These are phyloP conservation scores for Columba livia DNA, from an alignment of 2,113 vertebrate genomes.

Conservation along the genomic window DNA sequence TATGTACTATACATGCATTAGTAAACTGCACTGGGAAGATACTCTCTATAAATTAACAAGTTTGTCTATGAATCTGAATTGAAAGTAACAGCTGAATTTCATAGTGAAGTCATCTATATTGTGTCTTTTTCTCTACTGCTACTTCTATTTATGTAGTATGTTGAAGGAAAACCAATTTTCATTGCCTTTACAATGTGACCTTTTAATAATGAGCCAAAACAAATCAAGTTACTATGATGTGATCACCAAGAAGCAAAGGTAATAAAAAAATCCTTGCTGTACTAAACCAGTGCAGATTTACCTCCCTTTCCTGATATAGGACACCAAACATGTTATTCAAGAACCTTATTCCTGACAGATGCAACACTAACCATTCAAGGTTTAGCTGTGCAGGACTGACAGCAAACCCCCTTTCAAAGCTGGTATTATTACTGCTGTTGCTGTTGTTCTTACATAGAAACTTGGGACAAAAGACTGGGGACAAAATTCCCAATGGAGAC, in stretches of 20 bases:
- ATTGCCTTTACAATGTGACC: not conserved
- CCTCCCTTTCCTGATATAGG: not conserved
- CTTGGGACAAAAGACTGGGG: not conserved
- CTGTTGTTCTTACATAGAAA: not conserved
- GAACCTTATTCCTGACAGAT: not conserved
- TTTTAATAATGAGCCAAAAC: not conserved
- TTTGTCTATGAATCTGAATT: not conserved
- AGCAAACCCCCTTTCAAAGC: not conserved
- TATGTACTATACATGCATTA: not conserved
- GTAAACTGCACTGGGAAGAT: not conserved
- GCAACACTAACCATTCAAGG: fast-evolving
- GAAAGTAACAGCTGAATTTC: not conserved
- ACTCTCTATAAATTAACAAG: not conserved
- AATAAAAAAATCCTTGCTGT: not conserved
- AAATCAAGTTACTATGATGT: not conserved
- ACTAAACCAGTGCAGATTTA: not conserved
- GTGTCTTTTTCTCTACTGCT: not conserved
- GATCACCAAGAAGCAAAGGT: not conserved
- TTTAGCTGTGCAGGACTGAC: not conserved
- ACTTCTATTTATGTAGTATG: not conserved
- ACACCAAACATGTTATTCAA: not conserved
- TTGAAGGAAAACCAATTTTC: not conserved
- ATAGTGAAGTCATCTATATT: not conserved
- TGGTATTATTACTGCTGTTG: not conserved
- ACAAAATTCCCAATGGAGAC: not conserved